Conservation (phyloP, 2,797 vertebrate species). For the Onychomys arenicola region DNA sequence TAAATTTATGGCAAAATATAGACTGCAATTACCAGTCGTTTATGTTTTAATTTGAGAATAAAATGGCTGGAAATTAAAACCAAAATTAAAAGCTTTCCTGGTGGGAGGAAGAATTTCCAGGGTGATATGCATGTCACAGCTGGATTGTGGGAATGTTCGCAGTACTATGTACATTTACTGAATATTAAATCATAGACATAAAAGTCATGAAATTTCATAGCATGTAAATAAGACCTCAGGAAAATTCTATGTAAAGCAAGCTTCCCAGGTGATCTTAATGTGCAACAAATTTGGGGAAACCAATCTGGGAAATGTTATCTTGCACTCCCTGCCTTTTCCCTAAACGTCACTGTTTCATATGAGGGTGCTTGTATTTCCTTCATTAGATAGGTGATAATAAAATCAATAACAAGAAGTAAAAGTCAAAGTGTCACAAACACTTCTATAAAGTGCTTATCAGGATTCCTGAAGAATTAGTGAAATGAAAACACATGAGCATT, state of each 20-base stretch:
- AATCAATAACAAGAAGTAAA: conserved; percentile 55
- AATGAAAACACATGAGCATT: conserved; percentile 30
- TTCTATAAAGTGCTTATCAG: conserved; percentile 38
- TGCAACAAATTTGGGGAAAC: background rate
- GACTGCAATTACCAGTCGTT: background rate
- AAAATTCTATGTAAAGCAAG: conserved; percentile 19
- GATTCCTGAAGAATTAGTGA: conserved; percentile 47
- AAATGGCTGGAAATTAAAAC: conserved; percentile 25
- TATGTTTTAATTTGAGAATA: conserved; percentile 30
- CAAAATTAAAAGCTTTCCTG: conserved; percentile 26
- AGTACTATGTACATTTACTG: background rate
- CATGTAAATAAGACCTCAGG: background rate
- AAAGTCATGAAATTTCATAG: background rate
- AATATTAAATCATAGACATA: background rate
- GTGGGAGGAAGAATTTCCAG: background rate
- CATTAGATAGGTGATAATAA: conserved; percentile 47
- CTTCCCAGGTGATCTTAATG: conserved; percentile 7
- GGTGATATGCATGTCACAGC: background rate
- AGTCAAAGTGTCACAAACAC: conserved; percentile 30
- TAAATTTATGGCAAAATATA: background rate
- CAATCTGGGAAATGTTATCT: background rate
- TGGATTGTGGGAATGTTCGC: background rate
- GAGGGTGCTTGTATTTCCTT: conserved; percentile 2
- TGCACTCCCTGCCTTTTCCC: background rate
- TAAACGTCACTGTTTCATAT: background rate